Conservation (phyloP, 2,888 invertebrate genomes). For the Gastracanthus pulcherrimus region DNA sequence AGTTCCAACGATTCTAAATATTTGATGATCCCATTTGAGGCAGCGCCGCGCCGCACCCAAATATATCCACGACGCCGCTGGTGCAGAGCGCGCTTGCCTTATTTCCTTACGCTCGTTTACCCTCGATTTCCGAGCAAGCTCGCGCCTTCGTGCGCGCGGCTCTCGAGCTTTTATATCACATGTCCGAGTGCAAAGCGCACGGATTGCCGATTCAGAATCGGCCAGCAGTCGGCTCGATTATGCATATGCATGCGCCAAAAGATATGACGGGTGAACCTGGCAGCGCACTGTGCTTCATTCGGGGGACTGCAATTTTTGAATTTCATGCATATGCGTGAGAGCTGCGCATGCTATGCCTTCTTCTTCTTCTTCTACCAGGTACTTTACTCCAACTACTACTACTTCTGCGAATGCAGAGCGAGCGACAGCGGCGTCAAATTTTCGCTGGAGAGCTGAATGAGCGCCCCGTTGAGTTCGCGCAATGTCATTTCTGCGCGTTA, state of each 20-base stretch:
- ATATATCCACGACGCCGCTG: neutral
- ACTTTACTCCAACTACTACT: neutral
- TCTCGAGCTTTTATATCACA: neutral
- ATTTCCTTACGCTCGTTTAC: conserved; percentile 23
- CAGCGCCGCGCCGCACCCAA: neutral
- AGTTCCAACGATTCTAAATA: neutral
- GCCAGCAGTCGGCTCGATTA: neutral
- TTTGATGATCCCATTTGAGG: neutral
- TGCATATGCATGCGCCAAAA: conserved; percentile 13
- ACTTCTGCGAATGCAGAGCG: neutral
- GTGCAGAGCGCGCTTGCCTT: neutral
- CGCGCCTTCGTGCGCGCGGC: neutral
- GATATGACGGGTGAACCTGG: neutral
- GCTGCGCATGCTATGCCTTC: neutral
- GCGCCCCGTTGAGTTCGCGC: too few species aligned
- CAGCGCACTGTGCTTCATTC: neutral
- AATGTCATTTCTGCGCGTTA: too few species aligned
- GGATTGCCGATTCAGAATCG: conserved; percentile 13
- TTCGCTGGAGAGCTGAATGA: neutral
- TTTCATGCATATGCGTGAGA: neutral
- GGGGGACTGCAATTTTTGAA: conserved; percentile 21
- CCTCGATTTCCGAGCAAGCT: conserved; percentile 8
- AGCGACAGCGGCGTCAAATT: neutral
- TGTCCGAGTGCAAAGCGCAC: neutral
- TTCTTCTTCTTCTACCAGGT: neutral